Conservation (phyloP, 30 jellyfish, hydroid and myxozoan genomes). For the Clytia hemisphaerica region DNA sequence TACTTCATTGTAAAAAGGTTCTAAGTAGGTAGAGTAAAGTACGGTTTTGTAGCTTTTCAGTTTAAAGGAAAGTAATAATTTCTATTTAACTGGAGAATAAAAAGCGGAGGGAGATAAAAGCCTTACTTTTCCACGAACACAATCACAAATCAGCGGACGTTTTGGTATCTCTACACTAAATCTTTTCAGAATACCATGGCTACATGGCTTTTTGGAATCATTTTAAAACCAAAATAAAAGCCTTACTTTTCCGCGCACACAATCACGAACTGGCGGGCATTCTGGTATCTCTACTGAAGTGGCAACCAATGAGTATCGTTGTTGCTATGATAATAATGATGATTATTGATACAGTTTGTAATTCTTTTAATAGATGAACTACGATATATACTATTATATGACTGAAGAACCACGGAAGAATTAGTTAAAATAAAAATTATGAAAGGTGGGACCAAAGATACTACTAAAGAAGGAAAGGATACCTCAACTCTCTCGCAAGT, state of each 20-base stretch:
- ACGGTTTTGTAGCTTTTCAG: too few species aligned
- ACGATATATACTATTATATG: too few species aligned
- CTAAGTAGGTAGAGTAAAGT: too few species aligned
- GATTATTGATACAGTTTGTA: background rate
- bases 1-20: too few species aligned
- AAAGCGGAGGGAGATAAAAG: too few species aligned
- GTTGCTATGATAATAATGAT: slow-evolving; percentile 28
- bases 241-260: slow-evolving; percentile 86
- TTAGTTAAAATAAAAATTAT: background rate
- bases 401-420: background rate
- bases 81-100: too few species aligned
- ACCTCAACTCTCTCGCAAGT: slow-evolving; percentile 74
- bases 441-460: too few species aligned
- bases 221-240: too few species aligned
- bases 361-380: background rate
- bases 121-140: slow-evolving; percentile 86
- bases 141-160: slow-evolving; percentile 68
- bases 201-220: too few species aligned
- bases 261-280: slow-evolving; percentile 71
- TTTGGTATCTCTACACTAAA: slow-evolving; percentile 85
- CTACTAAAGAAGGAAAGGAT: background rate
- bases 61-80: too few species aligned
- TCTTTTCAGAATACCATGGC: too few species aligned
- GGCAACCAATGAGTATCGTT: slow-evolving; percentile 60
- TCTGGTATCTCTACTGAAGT: slow-evolving; percentile 82